phyloP scores from a whole-genome alignment of 2,797 vertebrate genomes.

The Siniperca scherzeri region DNA sequence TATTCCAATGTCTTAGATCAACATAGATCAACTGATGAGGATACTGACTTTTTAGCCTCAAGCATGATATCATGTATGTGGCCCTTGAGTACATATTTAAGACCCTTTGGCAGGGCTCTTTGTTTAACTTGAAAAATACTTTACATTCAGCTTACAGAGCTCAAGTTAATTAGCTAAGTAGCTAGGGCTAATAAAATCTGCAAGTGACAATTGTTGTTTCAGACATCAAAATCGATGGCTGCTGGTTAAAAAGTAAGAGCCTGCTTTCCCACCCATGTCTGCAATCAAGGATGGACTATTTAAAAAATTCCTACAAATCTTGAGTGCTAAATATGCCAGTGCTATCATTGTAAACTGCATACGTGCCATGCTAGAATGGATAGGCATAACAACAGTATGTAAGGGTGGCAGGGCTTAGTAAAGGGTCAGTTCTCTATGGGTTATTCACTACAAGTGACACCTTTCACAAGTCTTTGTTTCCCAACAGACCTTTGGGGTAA shows the following conservation, averaged over 20 bases:
- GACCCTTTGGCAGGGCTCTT: too few relatives aligned
- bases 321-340: not conserved
- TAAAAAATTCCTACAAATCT: not conserved
- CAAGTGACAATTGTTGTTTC: not conserved
- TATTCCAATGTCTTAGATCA: too few relatives aligned
- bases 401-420: too few relatives aligned
- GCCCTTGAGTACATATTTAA: too few relatives aligned
- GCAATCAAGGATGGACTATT: not conserved
- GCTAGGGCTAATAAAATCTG: not conserved
- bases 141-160: too few relatives aligned
- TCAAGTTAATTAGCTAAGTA: too few relatives aligned
- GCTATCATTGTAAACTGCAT: not conserved
- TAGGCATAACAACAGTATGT: not conserved
- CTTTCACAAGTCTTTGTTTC: not conserved
- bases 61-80: too few relatives aligned
- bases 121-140: too few relatives aligned
- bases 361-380: not conserved
- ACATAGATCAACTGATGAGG: too few relatives aligned
- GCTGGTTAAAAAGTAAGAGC: not conserved
- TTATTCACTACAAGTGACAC: not conserved
- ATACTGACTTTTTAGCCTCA: too few relatives aligned
- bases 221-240: not conserved
- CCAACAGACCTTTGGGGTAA: not conserved
- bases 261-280: not conserved
- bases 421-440: not conserved